A percentile compares a stretch with the other conserved stretches of the same genome.
phyloP scores from a whole-genome alignment of 2,888 invertebrate species.

The Allophyes oxyacanthae region DNA sequence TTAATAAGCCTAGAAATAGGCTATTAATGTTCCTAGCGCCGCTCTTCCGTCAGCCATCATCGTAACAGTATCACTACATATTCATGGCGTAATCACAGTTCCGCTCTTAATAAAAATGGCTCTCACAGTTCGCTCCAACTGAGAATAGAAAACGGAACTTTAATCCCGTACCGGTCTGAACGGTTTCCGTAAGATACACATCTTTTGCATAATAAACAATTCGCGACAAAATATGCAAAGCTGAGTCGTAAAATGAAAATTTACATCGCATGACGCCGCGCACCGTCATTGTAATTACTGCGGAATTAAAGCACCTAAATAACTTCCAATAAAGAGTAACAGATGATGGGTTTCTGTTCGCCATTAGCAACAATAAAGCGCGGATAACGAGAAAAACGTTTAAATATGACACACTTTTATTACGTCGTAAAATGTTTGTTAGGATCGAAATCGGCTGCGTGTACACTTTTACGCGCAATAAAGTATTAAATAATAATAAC shows the following conservation, averaged over 20 bases:
- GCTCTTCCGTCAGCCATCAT: neutral
- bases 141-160: neutral
- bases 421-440: conserved; percentile 63
- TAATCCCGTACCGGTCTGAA: neutral
- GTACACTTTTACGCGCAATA: conserved; percentile 55
- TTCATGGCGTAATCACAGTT: conserved; percentile 1
- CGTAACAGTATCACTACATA: conserved; percentile 1
- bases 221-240: conserved; percentile 23
- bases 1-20: conserved; percentile 32
- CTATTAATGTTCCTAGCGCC: conserved; percentile 6
- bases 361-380: conserved; percentile 58
- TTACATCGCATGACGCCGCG: conserved; percentile 8
- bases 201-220: conserved; percentile 13
- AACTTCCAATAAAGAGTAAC: conserved; percentile 61
- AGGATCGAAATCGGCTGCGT: conserved; percentile 54
- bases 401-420: conserved; percentile 62
- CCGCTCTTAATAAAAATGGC: neutral
- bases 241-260: conserved; percentile 16
- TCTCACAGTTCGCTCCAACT: neutral
- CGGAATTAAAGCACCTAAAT: conserved; percentile 53
- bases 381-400: conserved; percentile 53
- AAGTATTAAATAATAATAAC: conserved; percentile 60
- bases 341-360: conserved; percentile 51
- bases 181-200: conserved; percentile 9
- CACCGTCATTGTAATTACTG: conserved; percentile 39